phyloP scores from a whole-genome alignment of 2,113 vertebrate species.

The Mionectes macconnelli region DNA sequence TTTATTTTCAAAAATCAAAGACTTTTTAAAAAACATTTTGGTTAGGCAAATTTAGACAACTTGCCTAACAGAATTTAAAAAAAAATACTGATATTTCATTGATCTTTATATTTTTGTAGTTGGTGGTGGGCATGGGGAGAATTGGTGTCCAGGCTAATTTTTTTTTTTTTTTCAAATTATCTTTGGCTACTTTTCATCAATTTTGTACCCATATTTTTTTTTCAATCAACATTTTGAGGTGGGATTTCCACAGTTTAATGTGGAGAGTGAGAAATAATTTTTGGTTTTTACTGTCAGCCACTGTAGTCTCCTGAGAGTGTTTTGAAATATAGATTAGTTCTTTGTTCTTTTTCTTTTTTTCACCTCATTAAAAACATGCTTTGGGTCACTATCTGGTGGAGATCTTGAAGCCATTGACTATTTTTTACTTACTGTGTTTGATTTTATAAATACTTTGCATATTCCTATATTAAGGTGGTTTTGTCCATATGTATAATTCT shows the following conservation, averaged over 20 bases:
- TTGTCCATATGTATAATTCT: neutral
- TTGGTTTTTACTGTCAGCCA: neutral
- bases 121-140: neutral
- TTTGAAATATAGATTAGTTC: conserved; percentile 39
- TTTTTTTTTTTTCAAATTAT: neutral
- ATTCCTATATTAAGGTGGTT: neutral
- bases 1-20: neutral
- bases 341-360: conserved; percentile 14
- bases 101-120: neutral
- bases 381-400: conserved; percentile 72
- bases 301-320: conserved; percentile 74
- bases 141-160: neutral
- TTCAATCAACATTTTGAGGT: neutral
- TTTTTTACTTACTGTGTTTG: neutral
- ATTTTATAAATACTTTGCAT: neutral
- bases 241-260: neutral
- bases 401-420: conserved; percentile 31
- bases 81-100: neutral
- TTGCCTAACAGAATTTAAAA: neutral
- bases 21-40: neutral
- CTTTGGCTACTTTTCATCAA: neutral
- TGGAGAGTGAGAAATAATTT: neutral
- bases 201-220: neutral
- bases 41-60: neutral
- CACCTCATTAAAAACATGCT: conserved; percentile 38